Base-by-base conservation (phyloP, 1,140 invertebrate genomes). In the Lepeophtheirus salmonis region DNA sequence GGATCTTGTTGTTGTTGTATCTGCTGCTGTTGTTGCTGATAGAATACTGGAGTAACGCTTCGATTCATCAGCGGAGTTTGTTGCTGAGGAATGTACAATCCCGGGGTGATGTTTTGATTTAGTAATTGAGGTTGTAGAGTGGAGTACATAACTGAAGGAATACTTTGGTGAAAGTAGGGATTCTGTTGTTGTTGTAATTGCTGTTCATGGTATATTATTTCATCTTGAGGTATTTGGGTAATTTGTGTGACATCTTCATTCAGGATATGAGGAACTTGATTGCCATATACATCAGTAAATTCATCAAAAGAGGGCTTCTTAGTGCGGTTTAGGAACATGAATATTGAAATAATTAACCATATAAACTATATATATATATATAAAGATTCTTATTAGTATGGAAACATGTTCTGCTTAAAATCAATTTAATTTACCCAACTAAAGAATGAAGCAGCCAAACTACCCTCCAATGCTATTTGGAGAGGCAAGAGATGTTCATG, bases 401-500 rank as follows among this genome's bases (percentile, higher is more conserved):
- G n/a, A n/a, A n/a, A n/a, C n/a, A n/a, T n/a, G n/a, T n/a, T n/a
- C n/a, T n/a, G n/a, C n/a, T n/a, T n/a, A n/a, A n/a, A n/a, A n/a
- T n/a, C n/a, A 50, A 24, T 21, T 25, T 14, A 2, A 25, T 23
- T 57, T 57, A 57, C 55, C 22, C 20, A 21, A 17, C 55, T 17
- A 50, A 50, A 24, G n/a, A 21, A 57, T n/a, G 55, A 24, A 3
- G 20, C 26, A 24, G 23, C 22, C 13, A 57, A 25, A 21, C 23
- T 17, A 16, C 21, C 17, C 25, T 57, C 55, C 26, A 57, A n/a
- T 1, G 55, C 57, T 51, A 50, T 17, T 17, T 21, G 50, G 2
- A 60, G 14, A 21, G 26, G 30, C 17, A 60, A 18, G 1, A 52
- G 13, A 50, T 60, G 57, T 14, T 60, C 20, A 51, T 60, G 57